phyloP scores from a whole-genome alignment of 2,888 invertebrate genomes.

The Keiferia lycopersicella region DNA sequence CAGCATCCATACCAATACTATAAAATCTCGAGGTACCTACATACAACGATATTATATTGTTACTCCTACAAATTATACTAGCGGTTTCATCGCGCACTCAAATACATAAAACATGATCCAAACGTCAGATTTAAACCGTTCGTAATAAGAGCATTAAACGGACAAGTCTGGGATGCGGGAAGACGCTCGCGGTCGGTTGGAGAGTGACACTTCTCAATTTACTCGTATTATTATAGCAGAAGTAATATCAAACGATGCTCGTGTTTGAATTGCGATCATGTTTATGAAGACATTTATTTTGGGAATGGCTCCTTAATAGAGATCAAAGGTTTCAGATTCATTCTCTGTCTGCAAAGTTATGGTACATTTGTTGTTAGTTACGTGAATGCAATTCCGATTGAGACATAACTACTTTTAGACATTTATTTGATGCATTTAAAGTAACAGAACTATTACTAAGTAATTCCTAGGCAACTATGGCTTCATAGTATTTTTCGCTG shows the following conservation, averaged over 20 bases:
- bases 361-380: neutral
- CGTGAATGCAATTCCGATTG: neutral
- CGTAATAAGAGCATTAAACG: slow-evolving; percentile 77
- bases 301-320: slow-evolving; percentile 7
- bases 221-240: slow-evolving; percentile 35
- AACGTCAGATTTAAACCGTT: slow-evolving; percentile 78
- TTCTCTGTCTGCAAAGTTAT: slow-evolving; percentile 17
- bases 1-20: slow-evolving; percentile 49
- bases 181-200: slow-evolving; percentile 43
- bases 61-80: too few species aligned
- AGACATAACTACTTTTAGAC: neutral
- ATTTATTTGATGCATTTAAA: neutral
- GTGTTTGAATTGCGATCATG: slow-evolving; percentile 26
- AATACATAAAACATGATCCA: slow-evolving; percentile 80
- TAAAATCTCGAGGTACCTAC: too few species aligned
- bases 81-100: slow-evolving; percentile 74
- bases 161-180: slow-evolving; percentile 53
- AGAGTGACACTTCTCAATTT: slow-evolving; percentile 48
- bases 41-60: slow-evolving; percentile 59
- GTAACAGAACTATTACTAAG: too few species aligned
- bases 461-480: too few species aligned
- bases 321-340: slow-evolving; percentile 22
- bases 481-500: too few species aligned
- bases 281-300: slow-evolving; percentile 30
- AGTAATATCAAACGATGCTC: slow-evolving; percentile 31